Evolutionary conservation across 2,797 vertebrate species (phyloP).

Genomic region (Nannoperca australis): DNA sequence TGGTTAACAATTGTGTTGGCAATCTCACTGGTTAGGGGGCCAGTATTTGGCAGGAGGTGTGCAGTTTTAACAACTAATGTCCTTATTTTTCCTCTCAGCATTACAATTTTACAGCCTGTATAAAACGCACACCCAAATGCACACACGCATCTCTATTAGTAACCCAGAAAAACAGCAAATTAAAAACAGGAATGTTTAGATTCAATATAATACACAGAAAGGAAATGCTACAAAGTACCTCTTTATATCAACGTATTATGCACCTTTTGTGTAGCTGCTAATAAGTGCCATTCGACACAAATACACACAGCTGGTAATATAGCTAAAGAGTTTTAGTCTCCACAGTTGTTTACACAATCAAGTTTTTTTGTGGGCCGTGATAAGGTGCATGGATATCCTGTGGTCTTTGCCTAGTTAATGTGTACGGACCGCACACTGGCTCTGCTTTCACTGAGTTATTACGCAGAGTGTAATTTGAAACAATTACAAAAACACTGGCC

Average conservation of each 20-base stretch:
- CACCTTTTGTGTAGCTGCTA: constrained; percentile 52
- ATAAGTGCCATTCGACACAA: constrained; percentile 71
- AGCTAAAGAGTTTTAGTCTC: constrained; percentile 60
- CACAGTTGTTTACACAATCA: constrained; percentile 72
- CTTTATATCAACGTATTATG: constrained; percentile 68
- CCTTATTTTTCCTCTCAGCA: constrained; percentile 75
- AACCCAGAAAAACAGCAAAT: constrained; percentile 72
- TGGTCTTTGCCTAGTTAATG: constrained; percentile 77
- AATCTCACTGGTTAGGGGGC: constrained; percentile 67
- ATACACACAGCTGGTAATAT: constrained; percentile 71
- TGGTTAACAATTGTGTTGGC: constrained; percentile 75
- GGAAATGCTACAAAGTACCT: constrained; percentile 69
- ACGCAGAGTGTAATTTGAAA: constrained; percentile 86
- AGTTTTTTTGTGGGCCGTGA: constrained; percentile 50
- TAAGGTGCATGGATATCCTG: constrained; percentile 80
- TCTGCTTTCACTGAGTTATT: constrained; percentile 83
- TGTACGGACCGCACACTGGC: constrained; percentile 76
- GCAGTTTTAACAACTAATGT: constrained; percentile 77
- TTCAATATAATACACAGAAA: constrained; percentile 76
- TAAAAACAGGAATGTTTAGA: constrained; percentile 72
- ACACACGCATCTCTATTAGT: constrained; percentile 55
- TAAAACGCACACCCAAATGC: constrained; percentile 68
- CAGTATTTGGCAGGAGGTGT: constrained; percentile 76
- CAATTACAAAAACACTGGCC: constrained; percentile 87
- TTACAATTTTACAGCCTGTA: constrained; percentile 75